These are phyloP conservation scores for Erebia ligea DNA, from an alignment of 2,888 invertebrate genomes.

Conservation along the genomic window DNA sequence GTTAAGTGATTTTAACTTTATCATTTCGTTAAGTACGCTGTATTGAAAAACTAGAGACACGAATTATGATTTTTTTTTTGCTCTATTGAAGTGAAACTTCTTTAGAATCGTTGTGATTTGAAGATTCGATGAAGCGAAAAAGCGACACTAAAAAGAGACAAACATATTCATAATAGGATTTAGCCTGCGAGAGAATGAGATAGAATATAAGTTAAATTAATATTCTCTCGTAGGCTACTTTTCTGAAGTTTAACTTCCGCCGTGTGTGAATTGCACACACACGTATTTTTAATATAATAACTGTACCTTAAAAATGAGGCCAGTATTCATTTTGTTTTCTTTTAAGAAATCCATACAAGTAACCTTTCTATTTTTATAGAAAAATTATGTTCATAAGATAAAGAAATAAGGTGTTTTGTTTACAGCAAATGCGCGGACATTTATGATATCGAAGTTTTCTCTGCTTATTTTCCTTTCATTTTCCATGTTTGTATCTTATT, in stretches of 20 bases:
- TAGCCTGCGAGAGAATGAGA: too few relatives aligned
- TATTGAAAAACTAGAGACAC: neutral
- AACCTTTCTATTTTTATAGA: neutral
- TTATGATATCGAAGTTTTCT: conserved; percentile 29
- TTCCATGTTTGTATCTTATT: conserved; percentile 64
- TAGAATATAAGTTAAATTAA: too few relatives aligned
- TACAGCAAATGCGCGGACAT: conserved; percentile 26
- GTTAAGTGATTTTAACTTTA: conserved; percentile 39
- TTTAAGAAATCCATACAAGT: neutral
- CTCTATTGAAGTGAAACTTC: too few relatives aligned
- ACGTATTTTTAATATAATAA: neutral
- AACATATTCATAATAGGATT: too few relatives aligned
- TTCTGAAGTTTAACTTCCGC: too few relatives aligned
- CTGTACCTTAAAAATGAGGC: neutral
- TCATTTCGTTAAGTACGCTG: conserved; percentile 18
- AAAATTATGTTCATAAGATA: neutral
- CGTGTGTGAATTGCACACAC: neutral
- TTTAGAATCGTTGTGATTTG: too few relatives aligned
- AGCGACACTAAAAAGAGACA: too few relatives aligned
- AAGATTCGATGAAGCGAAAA: too few relatives aligned
- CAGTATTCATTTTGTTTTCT: too few relatives aligned
- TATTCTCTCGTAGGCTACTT: too few relatives aligned
- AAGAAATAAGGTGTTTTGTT: conserved; percentile 22
- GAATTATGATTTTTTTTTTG: neutral
- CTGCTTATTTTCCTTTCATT: conserved; percentile 69